Base-by-base conservation (phyloP, 2,797 vertebrate genomes). In the Megalops cyprinoides region DNA sequence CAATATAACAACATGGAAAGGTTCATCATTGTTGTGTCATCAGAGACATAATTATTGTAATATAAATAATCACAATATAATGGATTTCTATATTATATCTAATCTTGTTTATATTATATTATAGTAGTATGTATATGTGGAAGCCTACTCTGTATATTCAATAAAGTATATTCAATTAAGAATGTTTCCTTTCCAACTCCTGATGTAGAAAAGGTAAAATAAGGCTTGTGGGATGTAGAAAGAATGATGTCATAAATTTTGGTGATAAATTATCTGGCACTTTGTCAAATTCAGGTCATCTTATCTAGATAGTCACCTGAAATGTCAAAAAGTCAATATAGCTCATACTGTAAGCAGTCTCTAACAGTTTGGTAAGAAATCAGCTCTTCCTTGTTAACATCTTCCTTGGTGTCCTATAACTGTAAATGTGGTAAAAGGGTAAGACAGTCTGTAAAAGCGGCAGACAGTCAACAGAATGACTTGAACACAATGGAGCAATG, bases 201-300 rank as follows among this genome's bases (percentile, higher is more conserved):
- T 0, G 34, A 62, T 62, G 58, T 7, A 51, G 51, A 49, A 51
- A 55, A 58, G 23, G 25, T n/a, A 31, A 4, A 62, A 62, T 62
- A 34, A 31, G 31, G 58, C 31, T 3, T 62, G 10, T 62, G 28
- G n/a, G 9, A 62, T 62, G 28, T 25, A 62, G 58, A 62, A 31
- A 34, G 58, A 62, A 62, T 62, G 58, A 62, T 28, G 31, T 9
- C 62, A 10, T 25, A 28, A 62, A 34, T 62, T 25, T 62, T 10
- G 58, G 58, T 74, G 25, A 74, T 46, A 48, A 49, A 74, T 55
- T 48, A 76, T 31, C 34, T 31, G 37, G 28, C 28, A 51, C 48
- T 28, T 34, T 34, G 74, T 51, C 74, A 76, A 53, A 76, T 55
- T 37, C 15, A 31, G 10, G 25, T 23, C 49, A 76, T 76, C 46